Base-by-base conservation (phyloP, 2,797 vertebrate species). In the Peromyscus melanophrys region DNA sequence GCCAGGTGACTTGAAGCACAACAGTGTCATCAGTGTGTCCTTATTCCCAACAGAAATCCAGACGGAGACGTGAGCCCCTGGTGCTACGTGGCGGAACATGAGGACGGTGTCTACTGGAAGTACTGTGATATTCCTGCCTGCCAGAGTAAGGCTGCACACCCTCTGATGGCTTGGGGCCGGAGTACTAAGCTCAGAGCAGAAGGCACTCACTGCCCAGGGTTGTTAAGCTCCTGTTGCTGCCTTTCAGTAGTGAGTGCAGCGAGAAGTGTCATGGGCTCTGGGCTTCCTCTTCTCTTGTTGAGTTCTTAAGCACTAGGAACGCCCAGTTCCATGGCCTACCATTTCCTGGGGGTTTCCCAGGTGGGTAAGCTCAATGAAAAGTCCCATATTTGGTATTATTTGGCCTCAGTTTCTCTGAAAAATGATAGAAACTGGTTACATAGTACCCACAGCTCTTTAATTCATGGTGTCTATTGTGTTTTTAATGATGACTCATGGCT, bases 11-110 rank as follows among this genome's bases (percentile, higher is more conserved):
- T 34, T 76, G 23, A 92, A 77, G 67, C 12, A 37, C 77, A 1
- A 17, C 57, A 89, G 4, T 65, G 76, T 94, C 43, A 78, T 85
- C 78, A 4, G 3, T 19, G 89, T 61, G 89, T 97, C 87, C 80
- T 96, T 98, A 98, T 49, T 81, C 80, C 97, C 97, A 96, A 89
- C 98, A 99, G 99, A 98, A 99, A 99, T 94, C 99, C 99, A 0
- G 99, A 99, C 59, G 99, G 99, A 71, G 99, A 99, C 5, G 99
- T 99, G 90, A 99, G 99, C 98, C 99, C 99, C 0, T 99, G 99
- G 99, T 99, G 99, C 98, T 99, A 99, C 85, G 99, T 99, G 90
- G 99, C 99, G 0, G 99, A 99, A 90, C 99, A 99, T 0, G 99
- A 99, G 84, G 99, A 99, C 0, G 99, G 99, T 12, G 99, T 99